Conservation (phyloP, 2,888 invertebrate species). For the Rhyacophila evoluta region DNA sequence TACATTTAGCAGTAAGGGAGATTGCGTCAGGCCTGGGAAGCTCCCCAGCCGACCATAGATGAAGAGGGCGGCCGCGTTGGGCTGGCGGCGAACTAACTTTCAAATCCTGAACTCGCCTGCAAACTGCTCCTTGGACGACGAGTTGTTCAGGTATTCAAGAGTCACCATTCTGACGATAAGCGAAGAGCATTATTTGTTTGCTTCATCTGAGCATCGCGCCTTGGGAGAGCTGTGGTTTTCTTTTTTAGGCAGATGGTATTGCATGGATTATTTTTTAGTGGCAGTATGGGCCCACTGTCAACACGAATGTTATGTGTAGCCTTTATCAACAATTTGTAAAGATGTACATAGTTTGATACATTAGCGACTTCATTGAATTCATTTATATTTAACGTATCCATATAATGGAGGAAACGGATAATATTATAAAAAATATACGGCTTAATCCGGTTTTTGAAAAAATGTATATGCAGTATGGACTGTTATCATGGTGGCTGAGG, state of each 20-base stretch:
- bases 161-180: slow-evolving; percentile 4
- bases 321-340: no score
- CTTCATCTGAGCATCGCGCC: not conserved
- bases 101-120: slow-evolving; percentile 5
- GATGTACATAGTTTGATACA: no score
- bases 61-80: not conserved
- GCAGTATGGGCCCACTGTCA: no score
- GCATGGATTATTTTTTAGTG: not conserved
- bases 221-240: not conserved
- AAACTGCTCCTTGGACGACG: not conserved
- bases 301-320: no score
- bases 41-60: slow-evolving; percentile 45
- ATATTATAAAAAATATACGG: no score
- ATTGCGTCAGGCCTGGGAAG: slow-evolving; percentile 48
- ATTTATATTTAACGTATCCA: no score
- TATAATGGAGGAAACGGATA: no score
- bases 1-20: slow-evolving; percentile 53
- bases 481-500: no score
- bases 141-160: slow-evolving; percentile 6
- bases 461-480: no score
- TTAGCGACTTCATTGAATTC: no score
- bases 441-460: no score
- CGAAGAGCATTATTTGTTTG: not conserved
- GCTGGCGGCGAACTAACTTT: not conserved
- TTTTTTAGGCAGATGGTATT: not conserved